phyloP scores from a whole-genome alignment of 2,113 vertebrate species.

The Globicephala melas region DNA sequence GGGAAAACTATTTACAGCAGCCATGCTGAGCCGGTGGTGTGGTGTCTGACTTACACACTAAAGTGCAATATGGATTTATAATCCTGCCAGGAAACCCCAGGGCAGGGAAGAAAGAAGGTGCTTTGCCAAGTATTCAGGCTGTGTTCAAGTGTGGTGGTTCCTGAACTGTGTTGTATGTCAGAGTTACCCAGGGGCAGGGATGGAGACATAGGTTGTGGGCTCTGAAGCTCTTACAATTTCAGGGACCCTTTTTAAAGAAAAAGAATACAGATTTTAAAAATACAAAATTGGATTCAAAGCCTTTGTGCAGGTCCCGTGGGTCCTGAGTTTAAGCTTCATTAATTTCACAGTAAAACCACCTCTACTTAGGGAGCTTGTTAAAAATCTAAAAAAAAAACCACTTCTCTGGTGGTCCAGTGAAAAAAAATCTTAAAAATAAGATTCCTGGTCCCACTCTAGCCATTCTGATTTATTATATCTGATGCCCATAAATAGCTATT shows the following conservation, averaged over 20 bases:
- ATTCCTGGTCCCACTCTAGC: not conserved
- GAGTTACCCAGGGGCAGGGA: not conserved
- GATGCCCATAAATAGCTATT: not conserved
- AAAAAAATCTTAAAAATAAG: not conserved
- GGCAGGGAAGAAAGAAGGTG: not conserved
- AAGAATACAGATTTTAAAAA: not conserved
- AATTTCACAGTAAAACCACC: slow-evolving; percentile 6
- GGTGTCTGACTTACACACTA: not conserved
- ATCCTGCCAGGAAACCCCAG: not conserved
- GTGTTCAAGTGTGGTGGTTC: not conserved
- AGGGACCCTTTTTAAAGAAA: not conserved
- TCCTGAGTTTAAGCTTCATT: slow-evolving; percentile 12
- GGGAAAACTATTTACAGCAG: not conserved
- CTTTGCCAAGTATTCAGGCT: not conserved
- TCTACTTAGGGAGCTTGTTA: not conserved
- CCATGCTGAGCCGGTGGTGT: not conserved
- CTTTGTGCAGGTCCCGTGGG: not conserved
- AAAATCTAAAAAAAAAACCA: not conserved
- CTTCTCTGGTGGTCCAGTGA: too few species aligned
- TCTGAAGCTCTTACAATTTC: not conserved
- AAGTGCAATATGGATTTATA: not conserved
- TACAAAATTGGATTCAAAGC: not conserved
- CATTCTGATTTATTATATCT: not conserved
- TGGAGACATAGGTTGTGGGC: not conserved
- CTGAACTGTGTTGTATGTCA: not conserved